Percentiles rank a stretch among this genome's conserved stretches.
Conservation (phyloP, 2,113 vertebrate genomes). For the Dromiciops gliroides region DNA sequence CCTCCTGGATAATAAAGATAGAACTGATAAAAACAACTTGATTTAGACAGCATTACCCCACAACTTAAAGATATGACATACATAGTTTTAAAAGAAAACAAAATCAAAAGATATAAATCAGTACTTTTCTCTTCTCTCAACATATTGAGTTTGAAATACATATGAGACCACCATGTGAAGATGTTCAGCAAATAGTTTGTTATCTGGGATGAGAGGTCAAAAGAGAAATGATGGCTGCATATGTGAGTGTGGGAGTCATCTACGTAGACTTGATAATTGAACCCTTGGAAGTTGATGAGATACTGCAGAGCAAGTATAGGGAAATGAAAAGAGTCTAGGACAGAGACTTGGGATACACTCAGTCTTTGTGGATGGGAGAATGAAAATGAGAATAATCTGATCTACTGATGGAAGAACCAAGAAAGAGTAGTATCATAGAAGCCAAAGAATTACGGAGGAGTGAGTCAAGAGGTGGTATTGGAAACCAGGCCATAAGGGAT, state of each 20-base stretch:
- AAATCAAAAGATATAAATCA: background rate
- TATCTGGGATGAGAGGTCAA: background rate
- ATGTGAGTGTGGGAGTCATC: background rate
- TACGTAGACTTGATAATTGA: background rate
- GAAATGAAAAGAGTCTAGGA: background rate
- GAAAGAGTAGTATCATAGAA: background rate
- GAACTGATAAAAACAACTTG: background rate
- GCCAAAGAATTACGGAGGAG: background rate
- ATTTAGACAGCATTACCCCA: background rate
- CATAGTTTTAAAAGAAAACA: background rate
- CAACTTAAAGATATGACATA: background rate
- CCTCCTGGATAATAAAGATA: background rate
- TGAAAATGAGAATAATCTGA: background rate
- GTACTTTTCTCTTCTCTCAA: background rate
- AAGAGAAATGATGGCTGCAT: background rate
- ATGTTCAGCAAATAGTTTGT: background rate
- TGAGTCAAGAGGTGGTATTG: background rate
- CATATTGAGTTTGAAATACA: background rate
- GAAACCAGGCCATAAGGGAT: background rate
- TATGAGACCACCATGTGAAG: background rate
- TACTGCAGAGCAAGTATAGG: background rate
- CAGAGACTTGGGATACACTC: background rate
- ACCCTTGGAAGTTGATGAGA: background rate
- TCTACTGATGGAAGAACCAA: background rate
- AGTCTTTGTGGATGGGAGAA: background rate